These are phyloP conservation scores for Euwallacea similis DNA, from an alignment of 1,140 invertebrate species.

Conservation along the genomic window DNA sequence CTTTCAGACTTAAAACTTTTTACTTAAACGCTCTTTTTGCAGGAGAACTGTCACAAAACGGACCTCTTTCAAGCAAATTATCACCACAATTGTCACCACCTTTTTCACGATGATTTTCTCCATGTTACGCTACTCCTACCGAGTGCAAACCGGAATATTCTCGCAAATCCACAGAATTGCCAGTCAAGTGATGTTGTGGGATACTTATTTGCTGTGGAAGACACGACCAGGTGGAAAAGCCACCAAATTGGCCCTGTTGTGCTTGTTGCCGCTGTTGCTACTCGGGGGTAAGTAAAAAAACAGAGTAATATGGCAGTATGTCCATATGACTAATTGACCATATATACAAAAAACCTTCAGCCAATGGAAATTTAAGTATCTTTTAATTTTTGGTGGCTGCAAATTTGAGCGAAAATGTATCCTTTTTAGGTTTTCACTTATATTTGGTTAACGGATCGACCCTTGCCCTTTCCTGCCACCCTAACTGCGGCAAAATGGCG, in stretches of 20 bases:
- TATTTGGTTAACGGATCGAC: slow-evolving; percentile 48
- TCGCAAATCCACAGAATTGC: slow-evolving; percentile 43
- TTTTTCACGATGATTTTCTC: slow-evolving; percentile 32
- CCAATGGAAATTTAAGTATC: too few species aligned
- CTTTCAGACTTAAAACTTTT: slow-evolving; percentile 1
- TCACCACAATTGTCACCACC: slow-evolving; percentile 25
- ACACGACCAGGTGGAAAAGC: slow-evolving; percentile 43
- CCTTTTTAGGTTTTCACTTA: slow-evolving; percentile 52
- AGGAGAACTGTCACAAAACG: slow-evolving; percentile 22
- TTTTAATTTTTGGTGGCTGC: too few species aligned
- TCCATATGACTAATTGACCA: too few species aligned
- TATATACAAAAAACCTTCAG: too few species aligned
- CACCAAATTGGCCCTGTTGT: slow-evolving; percentile 47
- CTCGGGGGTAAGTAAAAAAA: slow-evolving; percentile 54
- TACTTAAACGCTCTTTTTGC: slow-evolving; percentile 8
- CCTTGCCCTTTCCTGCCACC: slow-evolving; percentile 51
- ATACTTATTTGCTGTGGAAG: slow-evolving; percentile 56
- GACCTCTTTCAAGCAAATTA: slow-evolving; percentile 21
- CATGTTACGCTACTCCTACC: slow-evolving; percentile 23
- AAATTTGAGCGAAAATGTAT: not conserved
- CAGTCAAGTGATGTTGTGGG: slow-evolving; percentile 54
- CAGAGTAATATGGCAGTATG: too few species aligned
- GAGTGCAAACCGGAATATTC: slow-evolving; percentile 27
- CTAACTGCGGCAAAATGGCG: slow-evolving; percentile 49
- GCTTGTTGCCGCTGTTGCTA: slow-evolving; percentile 55